A percentile compares a stretch with the other conserved stretches of the same genome.
Evolutionary conservation across 1,140 invertebrate genomes (phyloP).

Genomic region (Panulirus ornatus): DNA sequence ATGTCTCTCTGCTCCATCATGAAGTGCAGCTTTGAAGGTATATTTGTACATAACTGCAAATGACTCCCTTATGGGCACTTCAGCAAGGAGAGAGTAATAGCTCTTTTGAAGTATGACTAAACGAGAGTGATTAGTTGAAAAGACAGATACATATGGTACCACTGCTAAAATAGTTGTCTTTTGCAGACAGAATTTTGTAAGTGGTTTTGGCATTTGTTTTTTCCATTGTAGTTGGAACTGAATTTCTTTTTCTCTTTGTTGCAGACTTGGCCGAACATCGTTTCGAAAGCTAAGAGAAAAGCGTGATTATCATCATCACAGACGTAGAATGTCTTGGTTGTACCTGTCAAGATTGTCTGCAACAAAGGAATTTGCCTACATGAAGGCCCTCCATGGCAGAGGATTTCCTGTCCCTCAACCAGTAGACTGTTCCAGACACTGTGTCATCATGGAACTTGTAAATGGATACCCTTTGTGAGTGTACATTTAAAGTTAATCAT

Average conservation of each 20-base stretch:
- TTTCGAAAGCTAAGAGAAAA: conserved; percentile 98
- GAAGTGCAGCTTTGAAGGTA: too few species aligned
- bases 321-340: conserved; percentile 94
- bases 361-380: conserved; percentile 98
- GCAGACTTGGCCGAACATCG: conserved; percentile 93
- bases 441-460: conserved; percentile 97
- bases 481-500: neutral
- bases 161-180: too few species aligned
- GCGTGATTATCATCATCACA: conserved; percentile 96
- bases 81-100: too few species aligned
- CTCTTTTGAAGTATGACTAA: too few species aligned
- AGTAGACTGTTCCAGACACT: conserved; percentile 96
- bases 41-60: too few species aligned
- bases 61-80: too few species aligned
- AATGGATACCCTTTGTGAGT: conserved; percentile 81
- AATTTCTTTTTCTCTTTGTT: conserved; percentile 74
- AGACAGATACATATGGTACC: too few species aligned
- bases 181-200: too few species aligned
- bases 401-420: conserved; percentile 97
- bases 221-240: conserved; percentile 33
- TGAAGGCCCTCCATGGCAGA: conserved; percentile 94
- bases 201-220: too few species aligned
- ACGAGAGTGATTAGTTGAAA: too few species aligned
- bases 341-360: conserved; percentile 98
- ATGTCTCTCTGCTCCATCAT: too few species aligned